Evolutionary conservation across 2,888 invertebrate genomes (phyloP).

Genomic region (Acronicta alni): DNA sequence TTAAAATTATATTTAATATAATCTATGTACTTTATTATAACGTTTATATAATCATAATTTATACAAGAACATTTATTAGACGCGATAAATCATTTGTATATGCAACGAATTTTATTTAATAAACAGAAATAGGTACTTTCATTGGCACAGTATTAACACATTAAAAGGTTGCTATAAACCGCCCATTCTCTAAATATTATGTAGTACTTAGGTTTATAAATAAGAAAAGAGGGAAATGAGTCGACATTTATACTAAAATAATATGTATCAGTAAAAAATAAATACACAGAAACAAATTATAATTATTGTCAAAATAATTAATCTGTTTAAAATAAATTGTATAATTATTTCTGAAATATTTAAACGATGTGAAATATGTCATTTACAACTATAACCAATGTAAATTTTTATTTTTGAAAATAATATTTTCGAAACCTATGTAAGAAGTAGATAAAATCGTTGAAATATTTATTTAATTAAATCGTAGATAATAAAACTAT

Average conservation of each 20-base stretch:
- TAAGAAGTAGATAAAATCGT: constrained; percentile 40
- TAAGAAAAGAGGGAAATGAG: constrained; percentile 30
- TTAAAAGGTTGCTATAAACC: constrained; percentile 38
- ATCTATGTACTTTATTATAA: constrained; percentile 25
- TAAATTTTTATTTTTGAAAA: constrained; percentile 38
- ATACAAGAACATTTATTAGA: constrained; percentile 14
- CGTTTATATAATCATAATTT: constrained; percentile 25
- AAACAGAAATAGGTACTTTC: background rate
- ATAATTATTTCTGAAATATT: constrained; percentile 16
- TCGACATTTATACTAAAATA: constrained; percentile 31
- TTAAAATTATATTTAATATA: constrained; percentile 22
- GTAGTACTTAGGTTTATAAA: constrained; percentile 42
- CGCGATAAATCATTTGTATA: constrained; percentile 18
- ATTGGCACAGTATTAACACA: no score
- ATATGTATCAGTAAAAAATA: background rate
- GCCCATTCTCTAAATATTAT: constrained; percentile 29
- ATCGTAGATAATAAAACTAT: constrained; percentile 39
- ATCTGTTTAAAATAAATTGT: constrained; percentile 2
- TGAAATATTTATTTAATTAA: constrained; percentile 58
- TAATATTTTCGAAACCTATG: constrained; percentile 27
- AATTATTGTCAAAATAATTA: constrained; percentile 5
- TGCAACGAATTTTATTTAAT: constrained; percentile 11
- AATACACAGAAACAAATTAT: background rate
- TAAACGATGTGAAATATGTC: constrained; percentile 19
- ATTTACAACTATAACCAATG: constrained; percentile 11